Conservation (phyloP, 2,888 invertebrate genomes). For the Octodonta nipae region DNA sequence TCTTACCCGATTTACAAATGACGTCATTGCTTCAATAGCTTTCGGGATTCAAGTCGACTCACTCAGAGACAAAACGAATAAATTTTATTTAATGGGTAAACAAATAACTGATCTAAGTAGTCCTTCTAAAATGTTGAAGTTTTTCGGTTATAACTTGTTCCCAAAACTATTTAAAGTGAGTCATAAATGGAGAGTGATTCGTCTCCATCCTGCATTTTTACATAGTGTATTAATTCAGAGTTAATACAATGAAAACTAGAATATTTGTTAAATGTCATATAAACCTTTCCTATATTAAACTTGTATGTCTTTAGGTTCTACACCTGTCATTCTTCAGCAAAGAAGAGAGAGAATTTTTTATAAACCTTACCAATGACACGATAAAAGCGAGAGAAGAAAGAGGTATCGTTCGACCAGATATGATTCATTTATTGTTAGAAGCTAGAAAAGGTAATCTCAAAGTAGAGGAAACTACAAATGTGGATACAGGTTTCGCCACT, state of each 20-base stretch:
- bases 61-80: not conserved
- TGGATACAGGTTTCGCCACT: constrained; percentile 20
- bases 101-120: too few species aligned
- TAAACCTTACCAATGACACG: constrained; percentile 25
- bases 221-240: too few species aligned
- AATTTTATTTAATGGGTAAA: not conserved
- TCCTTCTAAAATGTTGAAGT: too few species aligned
- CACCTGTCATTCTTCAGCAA: constrained; percentile 16
- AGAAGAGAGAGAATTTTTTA: constrained; percentile 37
- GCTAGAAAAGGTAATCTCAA: constrained; percentile 20
- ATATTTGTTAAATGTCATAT: too few species aligned
- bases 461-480: constrained; percentile 11
- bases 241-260: too few species aligned
- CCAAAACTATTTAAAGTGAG: too few species aligned
- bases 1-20: not conserved
- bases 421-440: constrained; percentile 46
- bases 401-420: constrained; percentile 41
- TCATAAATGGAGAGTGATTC: too few species aligned
- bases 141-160: too few species aligned
- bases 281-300: not conserved
- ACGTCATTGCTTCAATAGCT: not conserved
- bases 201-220: too few species aligned
- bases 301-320: not conserved
- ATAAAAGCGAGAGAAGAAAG: constrained; percentile 37
- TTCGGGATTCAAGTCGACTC: not conserved